Conservation (phyloP, 2,888 invertebrate species). For the Aphodius granarius region DNA sequence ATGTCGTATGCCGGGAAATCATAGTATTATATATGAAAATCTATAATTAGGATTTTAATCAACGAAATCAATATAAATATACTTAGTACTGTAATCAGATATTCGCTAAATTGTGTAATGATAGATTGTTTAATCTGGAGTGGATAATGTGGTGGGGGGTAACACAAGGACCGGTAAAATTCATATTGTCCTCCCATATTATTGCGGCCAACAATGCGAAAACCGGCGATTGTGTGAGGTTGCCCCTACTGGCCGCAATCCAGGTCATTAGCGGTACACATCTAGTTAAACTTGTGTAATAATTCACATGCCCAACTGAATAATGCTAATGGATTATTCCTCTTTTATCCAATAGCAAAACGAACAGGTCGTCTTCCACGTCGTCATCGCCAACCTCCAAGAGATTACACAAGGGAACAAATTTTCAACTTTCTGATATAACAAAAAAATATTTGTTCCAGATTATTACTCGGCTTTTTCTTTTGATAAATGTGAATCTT, state of each 20-base stretch:
- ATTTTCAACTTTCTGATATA: no score
- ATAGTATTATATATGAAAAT: no score
- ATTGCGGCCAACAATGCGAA: not conserved
- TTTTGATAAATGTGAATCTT: no score
- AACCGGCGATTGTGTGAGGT: slow-evolving; percentile 7
- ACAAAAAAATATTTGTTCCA: no score
- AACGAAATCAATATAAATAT: no score
- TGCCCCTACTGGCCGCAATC: slow-evolving; percentile 14
- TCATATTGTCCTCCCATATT: not conserved
- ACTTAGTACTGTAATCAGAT: no score
- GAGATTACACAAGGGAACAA: no score
- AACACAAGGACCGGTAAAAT: not conserved
- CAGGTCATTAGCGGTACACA: slow-evolving; percentile 22
- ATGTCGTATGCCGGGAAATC: no score
- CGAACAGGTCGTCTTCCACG: not conserved
- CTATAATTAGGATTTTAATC: no score
- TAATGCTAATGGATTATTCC: slow-evolving; percentile 21
- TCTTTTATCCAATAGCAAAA: slow-evolving; percentile 3
- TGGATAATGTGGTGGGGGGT: not conserved
- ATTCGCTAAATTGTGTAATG: no score
- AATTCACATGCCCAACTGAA: slow-evolving; percentile 19
- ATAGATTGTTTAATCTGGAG: no score
- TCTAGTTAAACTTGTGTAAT: slow-evolving; percentile 21
- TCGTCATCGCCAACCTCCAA: not conserved
- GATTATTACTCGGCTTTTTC: no score